These are phyloP conservation scores for Drosophila auraria DNA, from an alignment of 1,140 invertebrate species.

Conservation along the genomic window DNA sequence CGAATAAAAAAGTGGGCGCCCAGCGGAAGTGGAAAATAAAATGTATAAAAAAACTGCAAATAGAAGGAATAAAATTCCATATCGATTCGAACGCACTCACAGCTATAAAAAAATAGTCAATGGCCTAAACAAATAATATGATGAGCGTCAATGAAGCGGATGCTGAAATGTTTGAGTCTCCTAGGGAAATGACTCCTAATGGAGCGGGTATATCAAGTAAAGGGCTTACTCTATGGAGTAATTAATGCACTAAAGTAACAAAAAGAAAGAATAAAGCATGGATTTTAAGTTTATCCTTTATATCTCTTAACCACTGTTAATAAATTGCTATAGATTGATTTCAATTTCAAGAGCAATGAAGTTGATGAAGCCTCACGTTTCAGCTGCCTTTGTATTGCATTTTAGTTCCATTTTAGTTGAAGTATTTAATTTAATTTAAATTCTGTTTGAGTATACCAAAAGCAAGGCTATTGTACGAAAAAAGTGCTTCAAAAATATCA, in stretches of 20 bases:
- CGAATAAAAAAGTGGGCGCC: conserved; percentile 23
- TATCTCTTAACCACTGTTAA: conserved; percentile 31
- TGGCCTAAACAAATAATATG: conserved; percentile 81
- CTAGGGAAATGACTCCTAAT: neutral
- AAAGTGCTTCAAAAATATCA: conserved; percentile 6
- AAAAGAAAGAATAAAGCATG: neutral
- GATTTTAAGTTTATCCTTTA: neutral
- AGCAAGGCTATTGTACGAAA: neutral
- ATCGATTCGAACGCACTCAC: conserved; percentile 60
- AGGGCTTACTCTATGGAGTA: conserved; percentile 3
- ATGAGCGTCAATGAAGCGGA: conserved; percentile 78
- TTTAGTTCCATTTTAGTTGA: conserved; percentile 60
- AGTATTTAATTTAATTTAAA: conserved; percentile 70
- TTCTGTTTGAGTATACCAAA: conserved; percentile 52
- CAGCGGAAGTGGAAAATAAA: conserved; percentile 46
- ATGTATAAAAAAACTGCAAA: conserved; percentile 57
- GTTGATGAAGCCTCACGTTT: conserved; percentile 23
- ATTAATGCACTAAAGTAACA: neutral
- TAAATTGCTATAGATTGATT: conserved; percentile 53
- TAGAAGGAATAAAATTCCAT: conserved; percentile 56
- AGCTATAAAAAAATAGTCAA: conserved; percentile 31
- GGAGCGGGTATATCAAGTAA: conserved; percentile 34
- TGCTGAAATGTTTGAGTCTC: conserved; percentile 60
- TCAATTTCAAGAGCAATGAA: conserved; percentile 47
- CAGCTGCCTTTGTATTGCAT: conserved; percentile 40